Evolutionary conservation across 2,888 invertebrate genomes (phyloP), one percentile per base, ranked within the genome.

Genomic region (Stegana nigrithorax): DNA sequence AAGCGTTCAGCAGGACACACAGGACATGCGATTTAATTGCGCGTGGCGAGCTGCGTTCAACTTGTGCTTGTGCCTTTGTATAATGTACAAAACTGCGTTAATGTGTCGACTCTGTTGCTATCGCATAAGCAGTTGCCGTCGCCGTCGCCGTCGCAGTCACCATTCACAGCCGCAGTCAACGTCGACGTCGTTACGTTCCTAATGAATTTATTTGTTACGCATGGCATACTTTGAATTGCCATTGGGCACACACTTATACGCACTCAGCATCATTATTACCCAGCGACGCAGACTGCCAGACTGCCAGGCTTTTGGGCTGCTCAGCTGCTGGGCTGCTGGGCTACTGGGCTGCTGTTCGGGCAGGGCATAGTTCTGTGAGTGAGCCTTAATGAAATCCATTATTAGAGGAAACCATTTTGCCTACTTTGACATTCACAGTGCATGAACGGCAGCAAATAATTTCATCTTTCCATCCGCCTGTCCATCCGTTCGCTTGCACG

Each of bases 151-250:
- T n/a, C 14, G n/a, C n/a, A n/a, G n/a, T n/a, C n/a, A n/a, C n/a
- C n/a, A n/a, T n/a, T n/a, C n/a, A n/a, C n/a, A n/a, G n/a, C n/a
- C n/a, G n/a, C n/a, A n/a, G n/a, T n/a, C n/a, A n/a, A n/a, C n/a
- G n/a, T 21, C 47, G 36, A 4, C 36, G 66, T 70, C 76, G 75
- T 75, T 78, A n/a, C 14, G 78, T 80, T 77, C 76, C 76, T 80
- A 76, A 76, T 76, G 76, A 80, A 76, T 76, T 76, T 76, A 76
- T 76, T 80, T 78, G 76, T 78, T 76, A 74, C 76, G 76, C 80
- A 78, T 76, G 80, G 80, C 73, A 69, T 76, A 72, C 50, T 80
- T 80, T 80, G 80, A 76, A 76, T 80, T 78, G 80, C 68, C 79
- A 67, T 58, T 42, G 68, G 60, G 67, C 55, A 64, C 39, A 44